Percentiles rank a stretch among this genome's conserved stretches.
Conservation (phyloP, 2,797 vertebrate species). For the Acanthiza pusilla region DNA sequence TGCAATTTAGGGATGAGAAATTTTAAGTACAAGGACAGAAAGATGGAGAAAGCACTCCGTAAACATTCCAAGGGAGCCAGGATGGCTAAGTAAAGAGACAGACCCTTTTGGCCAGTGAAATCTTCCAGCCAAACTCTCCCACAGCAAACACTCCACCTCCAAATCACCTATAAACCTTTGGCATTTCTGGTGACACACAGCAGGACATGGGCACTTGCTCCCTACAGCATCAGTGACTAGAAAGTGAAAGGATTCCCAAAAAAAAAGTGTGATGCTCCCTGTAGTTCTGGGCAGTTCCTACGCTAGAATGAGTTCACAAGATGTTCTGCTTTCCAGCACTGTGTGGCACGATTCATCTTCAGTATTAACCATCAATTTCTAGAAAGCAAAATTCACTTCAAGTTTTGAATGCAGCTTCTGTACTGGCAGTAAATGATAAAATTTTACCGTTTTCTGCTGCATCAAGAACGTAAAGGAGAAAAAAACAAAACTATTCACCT, state of each 20-base stretch:
- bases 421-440: slow-evolving; percentile 37
- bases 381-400: slow-evolving; percentile 61
- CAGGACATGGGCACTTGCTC: neutral
- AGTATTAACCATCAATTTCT: slow-evolving; percentile 43
- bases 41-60: neutral
- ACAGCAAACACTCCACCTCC: neutral
- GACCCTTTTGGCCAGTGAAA: neutral
- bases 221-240: neutral
- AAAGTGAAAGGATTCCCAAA: neutral
- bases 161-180: neutral
- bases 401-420: slow-evolving; percentile 65
- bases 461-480: slow-evolving; percentile 60
- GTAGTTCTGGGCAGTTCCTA: neutral
- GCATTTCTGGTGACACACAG: neutral
- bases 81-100: neutral
- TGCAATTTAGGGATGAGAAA: neutral
- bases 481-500: slow-evolving; percentile 56
- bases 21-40: neutral
- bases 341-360: neutral
- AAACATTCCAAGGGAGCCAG: fast-evolving
- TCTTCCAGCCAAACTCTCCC: neutral
- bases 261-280: neutral
- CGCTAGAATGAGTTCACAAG: neutral
- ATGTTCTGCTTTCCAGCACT: neutral
- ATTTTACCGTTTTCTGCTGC: slow-evolving; percentile 61